phyloP scores from a whole-genome alignment of 1,140 invertebrate species.

The Ylistrum balloti region DNA sequence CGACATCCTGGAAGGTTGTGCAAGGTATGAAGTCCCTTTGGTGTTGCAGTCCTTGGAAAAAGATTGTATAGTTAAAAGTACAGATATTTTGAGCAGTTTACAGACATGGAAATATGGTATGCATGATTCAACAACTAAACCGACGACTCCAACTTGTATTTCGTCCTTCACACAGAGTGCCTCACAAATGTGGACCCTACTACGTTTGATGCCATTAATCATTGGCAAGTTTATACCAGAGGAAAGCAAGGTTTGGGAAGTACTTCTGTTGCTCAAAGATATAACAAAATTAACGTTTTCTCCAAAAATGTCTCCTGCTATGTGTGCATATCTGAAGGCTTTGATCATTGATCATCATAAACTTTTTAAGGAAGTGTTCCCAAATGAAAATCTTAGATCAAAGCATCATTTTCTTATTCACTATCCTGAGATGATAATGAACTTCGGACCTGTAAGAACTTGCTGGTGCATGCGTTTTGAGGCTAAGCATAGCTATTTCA shows the following conservation, averaged over 20 bases:
- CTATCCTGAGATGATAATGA: background rate
- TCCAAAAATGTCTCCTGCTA: no score
- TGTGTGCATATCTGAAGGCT: background rate
- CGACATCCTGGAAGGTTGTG: background rate
- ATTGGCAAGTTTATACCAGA: no score
- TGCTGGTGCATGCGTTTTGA: background rate
- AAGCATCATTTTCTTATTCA: background rate
- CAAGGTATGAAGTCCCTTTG: background rate
- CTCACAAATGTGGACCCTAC: background rate
- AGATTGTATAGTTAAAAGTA: background rate
- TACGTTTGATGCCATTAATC: background rate
- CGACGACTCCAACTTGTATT: background rate
- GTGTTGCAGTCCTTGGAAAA: background rate
- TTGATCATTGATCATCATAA: slow-evolving; percentile 14
- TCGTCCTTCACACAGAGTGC: background rate
- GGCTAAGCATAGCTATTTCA: no score
- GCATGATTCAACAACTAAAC: background rate
- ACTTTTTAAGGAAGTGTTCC: background rate
- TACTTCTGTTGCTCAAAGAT: no score
- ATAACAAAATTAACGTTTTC: no score
- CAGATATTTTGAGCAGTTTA: background rate
- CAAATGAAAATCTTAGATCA: background rate
- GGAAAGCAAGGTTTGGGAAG: no score
- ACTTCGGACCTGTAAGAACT: background rate
- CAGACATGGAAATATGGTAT: background rate